Evolutionary conservation across 2,797 vertebrate species (phyloP), one percentile per base, ranked within the genome.

Genomic region (Semaprochilodus insignis): DNA sequence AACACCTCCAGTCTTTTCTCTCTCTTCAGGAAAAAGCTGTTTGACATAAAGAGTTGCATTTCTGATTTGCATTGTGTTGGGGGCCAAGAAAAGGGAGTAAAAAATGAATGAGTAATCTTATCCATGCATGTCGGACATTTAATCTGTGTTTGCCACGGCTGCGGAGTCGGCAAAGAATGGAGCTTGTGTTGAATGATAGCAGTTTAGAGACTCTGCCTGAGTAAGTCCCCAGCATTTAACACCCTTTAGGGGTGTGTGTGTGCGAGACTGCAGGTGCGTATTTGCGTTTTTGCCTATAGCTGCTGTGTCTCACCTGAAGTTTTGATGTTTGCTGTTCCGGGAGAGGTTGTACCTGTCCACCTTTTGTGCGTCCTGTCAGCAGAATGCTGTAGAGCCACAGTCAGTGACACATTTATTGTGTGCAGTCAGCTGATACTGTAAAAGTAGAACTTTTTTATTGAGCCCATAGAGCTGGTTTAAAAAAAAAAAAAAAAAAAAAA

Each of bases 71-170:
- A 67, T 83, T 78, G 80, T 84, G 59, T 89, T 67, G 48, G 36
- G 74, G 79, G 78, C 83, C 74, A 81, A 74, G 74, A 74, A 87
- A 74, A 80, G 62, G 80, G 78, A 86, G 85, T 79, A 86, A 88
- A 86, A 82, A 84, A 84, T 83, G 82, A 88, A 88, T 82, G 78
- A 81, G 82, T 65, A 86, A 86, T 88, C 73, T 71, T 82, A 80
- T 74, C 83, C 70, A 34, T 67, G 83, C 70, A 74, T 31, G 62
- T 78, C 77, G 60, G 81, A 77, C 79, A 83, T 82, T 80, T 78
- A 82, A 87, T 77, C 83, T 81, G 73, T 11, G 7, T 60, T 66
- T 11, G 34, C 75, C n/a, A 71, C 57, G 51, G 40, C 34, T 77
- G 71, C 21, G 55, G 54, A 67, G 44, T 74, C 54, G 7, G 69